Percentiles rank a stretch among this genome's conserved stretches.
These are phyloP conservation scores for Tuberolachnus salignus DNA, from an alignment of 2,888 invertebrate genomes.

Conservation along the genomic window DNA sequence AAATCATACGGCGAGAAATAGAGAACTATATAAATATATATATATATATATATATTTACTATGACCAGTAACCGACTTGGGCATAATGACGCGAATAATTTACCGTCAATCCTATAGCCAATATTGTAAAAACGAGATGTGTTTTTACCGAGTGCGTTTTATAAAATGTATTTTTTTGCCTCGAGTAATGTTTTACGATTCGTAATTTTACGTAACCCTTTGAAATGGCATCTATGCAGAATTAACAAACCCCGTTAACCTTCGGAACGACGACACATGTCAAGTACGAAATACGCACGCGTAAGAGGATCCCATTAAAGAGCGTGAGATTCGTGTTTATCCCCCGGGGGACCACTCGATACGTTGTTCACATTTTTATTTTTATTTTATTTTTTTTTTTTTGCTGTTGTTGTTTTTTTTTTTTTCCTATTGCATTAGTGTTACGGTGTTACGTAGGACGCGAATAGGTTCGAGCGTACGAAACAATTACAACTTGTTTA, in stretches of 20 bases:
- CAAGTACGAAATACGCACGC: not conserved
- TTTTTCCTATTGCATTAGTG: too few relatives aligned
- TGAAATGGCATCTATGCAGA: not conserved
- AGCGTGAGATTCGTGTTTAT: conserved; percentile 18
- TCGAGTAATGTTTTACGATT: not conserved
- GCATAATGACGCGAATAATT: not conserved
- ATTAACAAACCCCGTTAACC: not conserved
- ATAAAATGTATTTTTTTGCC: too few relatives aligned
- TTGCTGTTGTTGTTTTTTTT: too few relatives aligned
- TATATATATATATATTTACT: too few relatives aligned
- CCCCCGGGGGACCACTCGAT: not conserved
- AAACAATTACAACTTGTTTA: too few relatives aligned
- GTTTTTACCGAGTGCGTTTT: not conserved
- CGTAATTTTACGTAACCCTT: not conserved
- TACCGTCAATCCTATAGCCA: not conserved
- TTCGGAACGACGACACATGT: not conserved
- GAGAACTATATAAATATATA: too few relatives aligned
- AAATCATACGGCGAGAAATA: not conserved
- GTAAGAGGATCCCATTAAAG: not conserved
- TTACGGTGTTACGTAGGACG: too few relatives aligned
- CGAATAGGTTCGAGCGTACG: not conserved
- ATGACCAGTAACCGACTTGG: too few relatives aligned
- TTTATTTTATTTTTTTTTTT: not conserved
- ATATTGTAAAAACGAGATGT: not conserved
- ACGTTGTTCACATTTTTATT: not conserved